Evolutionary conservation across 2,113 vertebrate species (phyloP), one percentile per base, ranked within the genome.

Genomic region (Xyliphius kryptos): DNA sequence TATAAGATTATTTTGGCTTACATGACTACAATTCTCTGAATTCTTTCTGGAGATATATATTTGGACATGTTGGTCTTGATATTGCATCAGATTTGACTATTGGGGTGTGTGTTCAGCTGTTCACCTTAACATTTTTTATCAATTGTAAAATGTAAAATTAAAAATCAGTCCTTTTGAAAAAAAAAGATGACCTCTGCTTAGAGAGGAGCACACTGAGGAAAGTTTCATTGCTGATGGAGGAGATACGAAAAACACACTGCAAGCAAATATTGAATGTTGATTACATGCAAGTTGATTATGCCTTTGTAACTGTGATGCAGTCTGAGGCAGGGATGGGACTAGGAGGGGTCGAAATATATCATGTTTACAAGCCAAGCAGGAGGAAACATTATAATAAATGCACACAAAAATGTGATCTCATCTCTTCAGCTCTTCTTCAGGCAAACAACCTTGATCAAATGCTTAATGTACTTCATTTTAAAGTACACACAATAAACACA

Each of bases 41-140:
- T 17, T 21, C 47, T 40, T 20, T 44, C 15, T 38, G 60, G 51
- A 60, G 14, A 38, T 19, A 36, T 21, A 59, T 38, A 44, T 44
- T 54, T 8, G 48, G 17, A 1, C 26, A 8, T 44, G 57, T 21
- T 51, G 37, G 50, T 60, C 15, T 44, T 17, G 15, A n/a, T n/a
- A n/a, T n/a, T n/a, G 40, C 16, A 10, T 51, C 22, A 19, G 40
- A 3, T 12, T 14, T 22, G 16, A 61, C 38, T 41, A n/a, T 22
- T 37, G n/a, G 19, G 43, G 43, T 59, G 41, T 41, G 56, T 59
- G 40, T 58, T 65, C 71, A 66, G 71, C 71, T 73, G 22, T 47
- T 52, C 41, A 41, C 26, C 21, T 37, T 8, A 61, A 57, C 40
- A 62, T 26, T 57, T 40, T 43, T 46, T 14, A 48, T 44, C 56